Evolutionary conservation across 2,113 vertebrate genomes (phyloP), one percentile per base, ranked within the genome.

Genomic region (Prinia subflava): DNA sequence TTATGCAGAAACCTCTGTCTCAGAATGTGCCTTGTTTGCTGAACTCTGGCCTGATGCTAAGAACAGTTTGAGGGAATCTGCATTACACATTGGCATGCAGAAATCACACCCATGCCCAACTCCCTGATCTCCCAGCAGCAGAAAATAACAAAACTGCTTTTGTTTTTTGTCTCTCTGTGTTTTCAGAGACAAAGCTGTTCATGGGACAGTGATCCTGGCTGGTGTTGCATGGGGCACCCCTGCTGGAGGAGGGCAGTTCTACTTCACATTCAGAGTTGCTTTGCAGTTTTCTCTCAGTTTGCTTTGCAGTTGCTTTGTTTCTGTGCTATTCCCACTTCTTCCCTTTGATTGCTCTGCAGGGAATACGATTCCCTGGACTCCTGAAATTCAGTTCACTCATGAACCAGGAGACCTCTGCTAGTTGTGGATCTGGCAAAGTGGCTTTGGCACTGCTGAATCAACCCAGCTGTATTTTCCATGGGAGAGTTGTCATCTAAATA

Each of bases 371-470:
- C 12, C 23, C 25, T 67, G 37, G 9, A 57, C 55, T 65, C 50
- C 33, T 70, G 30, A n/a, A 50, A 35, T 62, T 65, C 44, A 21
- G 9, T 42, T 90, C 47, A 15, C 49, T 42, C 31, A 11, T 7
- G 85, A 80, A 53, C 39, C 21, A 47, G 25, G 65, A 93, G 47
- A 46, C 39, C 20, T 88, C 53, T 68, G 13, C 12, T 68, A 47
- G 47, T 6, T 69, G 44, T 57, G 84, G 52, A 73, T 46, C 49
- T 84, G 79, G 41, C 52, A 94, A 95, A 90, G 77, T 81, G 79
- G 89, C 76, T 97, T 96, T 94, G 47, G 67, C 87, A 49, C 31
- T 49, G 31, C 74, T 93, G 67, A 70, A 93, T 63, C 41, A 70
- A 86, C 55, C 55, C 75, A 89, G 67, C 64, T 77, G 85, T 46